Evolutionary conservation across 2,797 vertebrate species (phyloP).

Genomic region (Rallus crepitans): DNA sequence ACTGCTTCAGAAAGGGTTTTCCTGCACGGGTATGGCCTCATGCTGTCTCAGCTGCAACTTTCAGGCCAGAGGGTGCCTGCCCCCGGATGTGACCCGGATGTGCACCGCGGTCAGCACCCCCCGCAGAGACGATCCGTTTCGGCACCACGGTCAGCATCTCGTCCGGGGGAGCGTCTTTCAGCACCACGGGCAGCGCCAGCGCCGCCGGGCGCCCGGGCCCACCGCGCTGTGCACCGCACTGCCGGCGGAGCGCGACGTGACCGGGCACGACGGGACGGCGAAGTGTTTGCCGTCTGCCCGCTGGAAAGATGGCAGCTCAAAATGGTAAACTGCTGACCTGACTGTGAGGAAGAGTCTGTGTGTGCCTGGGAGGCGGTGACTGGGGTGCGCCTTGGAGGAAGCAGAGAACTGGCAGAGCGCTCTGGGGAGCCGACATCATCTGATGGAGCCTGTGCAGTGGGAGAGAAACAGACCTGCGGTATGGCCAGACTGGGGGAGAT

Average conservation of each 20-base stretch:
- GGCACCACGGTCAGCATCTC: not conserved
- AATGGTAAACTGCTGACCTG: accelerated
- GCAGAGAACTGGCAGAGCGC: accelerated
- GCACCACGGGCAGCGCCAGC: not conserved
- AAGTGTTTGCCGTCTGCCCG: accelerated
- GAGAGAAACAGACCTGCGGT: not conserved
- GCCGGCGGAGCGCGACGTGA: not conserved
- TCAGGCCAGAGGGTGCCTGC: not conserved
- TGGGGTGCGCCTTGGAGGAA: not conserved
- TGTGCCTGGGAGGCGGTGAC: not conserved
- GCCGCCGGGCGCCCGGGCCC: too few relatives aligned
- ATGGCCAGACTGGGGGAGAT: accelerated
- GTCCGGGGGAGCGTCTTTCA: not conserved
- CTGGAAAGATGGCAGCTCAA: not conserved
- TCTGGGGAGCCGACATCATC: not conserved
- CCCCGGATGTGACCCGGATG: too few relatives aligned
- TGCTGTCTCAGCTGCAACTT: not conserved
- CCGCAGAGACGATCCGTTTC: too few relatives aligned
- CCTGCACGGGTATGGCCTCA: too few relatives aligned
- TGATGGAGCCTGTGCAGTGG: not conserved
- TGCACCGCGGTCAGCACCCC: not conserved
- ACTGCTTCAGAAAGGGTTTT: not conserved
- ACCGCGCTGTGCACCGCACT: too few relatives aligned
- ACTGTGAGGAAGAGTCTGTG: not conserved
- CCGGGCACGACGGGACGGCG: accelerated